A percentile compares a stretch with the other conserved stretches of the same genome.
Conservation (phyloP, 1,140 invertebrate species). For the Carcinoscorpius rotundicauda region DNA sequence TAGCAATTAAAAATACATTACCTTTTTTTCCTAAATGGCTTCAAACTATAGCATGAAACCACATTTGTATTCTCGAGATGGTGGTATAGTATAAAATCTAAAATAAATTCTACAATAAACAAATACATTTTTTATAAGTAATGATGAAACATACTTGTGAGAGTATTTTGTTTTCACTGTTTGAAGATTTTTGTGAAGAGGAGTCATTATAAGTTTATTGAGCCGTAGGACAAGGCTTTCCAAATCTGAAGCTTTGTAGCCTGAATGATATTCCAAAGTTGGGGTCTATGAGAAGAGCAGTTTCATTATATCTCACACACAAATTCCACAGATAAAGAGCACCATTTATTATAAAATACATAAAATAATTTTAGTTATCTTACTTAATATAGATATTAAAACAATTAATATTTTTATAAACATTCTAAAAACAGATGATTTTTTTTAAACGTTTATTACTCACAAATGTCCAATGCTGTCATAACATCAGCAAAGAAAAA, state of each 20-base stretch:
- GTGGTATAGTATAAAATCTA: not conserved
- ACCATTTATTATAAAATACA: not conserved
- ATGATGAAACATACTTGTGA: conserved; percentile 53
- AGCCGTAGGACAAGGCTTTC: conserved; percentile 52
- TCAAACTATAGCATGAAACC: too few species aligned
- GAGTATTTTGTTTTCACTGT: conserved; percentile 90
- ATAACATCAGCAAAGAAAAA: too few species aligned
- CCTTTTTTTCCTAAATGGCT: too few species aligned
- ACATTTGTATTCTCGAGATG: too few species aligned
- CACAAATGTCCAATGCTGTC: too few species aligned
- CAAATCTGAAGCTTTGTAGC: conserved; percentile 63
- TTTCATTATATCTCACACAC: too few species aligned
- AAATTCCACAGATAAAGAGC: too few species aligned
- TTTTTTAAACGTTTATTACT: too few species aligned
- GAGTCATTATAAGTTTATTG: conserved; percentile 61
- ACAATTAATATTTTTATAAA: conserved; percentile 3
- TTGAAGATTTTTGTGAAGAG: conserved; percentile 56
- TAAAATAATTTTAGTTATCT: not conserved
- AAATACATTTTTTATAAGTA: not conserved
- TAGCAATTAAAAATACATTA: too few species aligned
- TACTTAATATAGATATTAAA: not conserved
- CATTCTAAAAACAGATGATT: too few species aligned
- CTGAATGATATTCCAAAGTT: conserved; percentile 74
- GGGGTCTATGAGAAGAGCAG: conserved; percentile 43
- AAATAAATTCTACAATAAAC: not conserved